A percentile compares a stretch with the other conserved stretches of the same genome.
Evolutionary conservation across 2,797 vertebrate species (phyloP).

Genomic region (Fistularia tabacaria): DNA sequence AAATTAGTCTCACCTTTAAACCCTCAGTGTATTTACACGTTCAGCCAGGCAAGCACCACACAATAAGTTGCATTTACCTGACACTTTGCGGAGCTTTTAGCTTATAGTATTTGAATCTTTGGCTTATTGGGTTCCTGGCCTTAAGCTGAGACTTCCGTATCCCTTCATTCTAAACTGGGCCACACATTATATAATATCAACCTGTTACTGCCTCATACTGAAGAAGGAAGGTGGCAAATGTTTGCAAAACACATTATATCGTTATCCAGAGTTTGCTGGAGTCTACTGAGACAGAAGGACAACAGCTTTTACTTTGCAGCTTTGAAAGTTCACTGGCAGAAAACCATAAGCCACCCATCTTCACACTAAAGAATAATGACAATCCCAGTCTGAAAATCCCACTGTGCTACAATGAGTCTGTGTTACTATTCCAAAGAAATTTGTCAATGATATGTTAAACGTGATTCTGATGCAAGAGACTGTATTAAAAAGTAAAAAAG

Average conservation of each 20-base stretch:
- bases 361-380: background rate
- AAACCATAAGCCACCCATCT: too few species aligned
- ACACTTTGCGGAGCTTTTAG: constrained; percentile 33
- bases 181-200: constrained; percentile 32
- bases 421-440: too few species aligned
- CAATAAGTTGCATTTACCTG: constrained; percentile 8
- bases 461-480: too few species aligned
- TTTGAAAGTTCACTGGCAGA: too few species aligned
- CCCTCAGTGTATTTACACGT: background rate
- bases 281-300: background rate
- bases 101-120: constrained; percentile 29
- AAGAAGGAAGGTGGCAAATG: constrained; percentile 16
- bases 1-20: constrained; percentile 10
- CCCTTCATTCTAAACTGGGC: constrained; percentile 46
- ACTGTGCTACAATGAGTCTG: too few species aligned
- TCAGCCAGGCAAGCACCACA: constrained; percentile 1
- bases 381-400: too few species aligned
- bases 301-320: background rate
- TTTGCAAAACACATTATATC: constrained; percentile 15
- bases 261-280: constrained; percentile 9
- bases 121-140: constrained; percentile 59
- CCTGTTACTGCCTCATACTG: constrained; percentile 30
- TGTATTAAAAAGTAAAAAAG: too few species aligned
- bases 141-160: constrained; percentile 36
- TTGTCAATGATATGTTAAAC: too few species aligned